A percentile compares a stretch with the other conserved stretches of the same genome.
These are phyloP conservation scores for Alces alces DNA, from an alignment of 2,113 vertebrate genomes.

Conservation along the genomic window DNA sequence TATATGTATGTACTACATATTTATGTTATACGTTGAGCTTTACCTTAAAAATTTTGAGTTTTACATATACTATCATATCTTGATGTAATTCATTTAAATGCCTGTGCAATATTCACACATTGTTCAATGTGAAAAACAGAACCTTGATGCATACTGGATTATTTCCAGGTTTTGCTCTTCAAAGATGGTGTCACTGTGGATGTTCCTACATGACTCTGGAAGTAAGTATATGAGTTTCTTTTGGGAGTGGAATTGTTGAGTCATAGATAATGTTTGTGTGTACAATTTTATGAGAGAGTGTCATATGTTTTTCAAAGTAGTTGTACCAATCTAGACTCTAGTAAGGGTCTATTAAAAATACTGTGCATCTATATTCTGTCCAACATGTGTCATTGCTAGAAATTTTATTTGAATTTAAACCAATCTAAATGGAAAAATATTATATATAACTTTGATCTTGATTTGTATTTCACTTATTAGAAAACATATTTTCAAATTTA, in stretches of 20 bases:
- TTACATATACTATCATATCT: background rate
- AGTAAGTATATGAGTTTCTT: background rate
- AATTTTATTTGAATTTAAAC: background rate
- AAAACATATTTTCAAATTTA: background rate
- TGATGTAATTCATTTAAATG: background rate
- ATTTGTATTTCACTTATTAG: background rate
- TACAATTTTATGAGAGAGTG: constrained; percentile 8
- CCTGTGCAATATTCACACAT: background rate
- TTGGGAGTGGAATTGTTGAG: background rate
- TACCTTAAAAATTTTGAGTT: background rate
- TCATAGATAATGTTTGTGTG: background rate
- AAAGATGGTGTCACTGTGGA: background rate
- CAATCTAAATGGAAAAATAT: background rate
- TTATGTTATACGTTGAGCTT: background rate
- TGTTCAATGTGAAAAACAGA: too few species aligned
- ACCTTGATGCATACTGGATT: background rate
- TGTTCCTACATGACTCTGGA: background rate
- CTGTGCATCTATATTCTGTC: background rate
- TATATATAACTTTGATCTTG: background rate
- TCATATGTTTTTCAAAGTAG: background rate
- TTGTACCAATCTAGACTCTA: background rate
- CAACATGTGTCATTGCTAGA: background rate
- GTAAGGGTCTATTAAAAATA: background rate
- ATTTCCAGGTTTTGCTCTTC: constrained; percentile 10
- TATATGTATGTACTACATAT: background rate